Evolutionary conservation across 2,113 vertebrate genomes (phyloP), one percentile per base, ranked within the genome.

Genomic region (Nerophis lumbriciformis): DNA sequence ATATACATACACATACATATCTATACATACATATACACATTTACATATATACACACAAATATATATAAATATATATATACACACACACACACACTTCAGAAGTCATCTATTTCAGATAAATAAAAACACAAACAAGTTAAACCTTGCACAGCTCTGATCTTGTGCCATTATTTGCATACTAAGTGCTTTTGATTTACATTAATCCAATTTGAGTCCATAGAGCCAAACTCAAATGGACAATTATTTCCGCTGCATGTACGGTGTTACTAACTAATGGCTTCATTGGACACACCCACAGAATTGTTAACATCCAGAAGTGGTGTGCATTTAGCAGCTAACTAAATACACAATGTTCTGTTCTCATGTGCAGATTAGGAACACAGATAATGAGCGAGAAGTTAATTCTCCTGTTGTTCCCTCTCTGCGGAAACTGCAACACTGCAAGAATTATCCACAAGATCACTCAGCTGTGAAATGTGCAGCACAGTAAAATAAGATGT

Each of bases 181-280:
- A 50, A 79, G 65, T 59, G 71, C 67, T 70, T 53, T 53, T 56
- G 45, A 70, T 76, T 75, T 60, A 64, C 44, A 77, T 75, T 38
- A 60, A 59, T 61, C 47, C 28, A 52, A 36, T 68, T 65, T 62
- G 54, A 62, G 73, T 73, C 12, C 19, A 58, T 2, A 39, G 14
- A 39, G n/a, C 16, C 36, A 39, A 53, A 38, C 9, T 8, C 15
- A 55, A 45, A 9, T 9, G 39, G 8, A 42, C 39, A 42, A 45
- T 45, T 45, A 45, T 45, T 45, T 12, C 42, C 42, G 11, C 42
- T 45, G 37, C 53, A 38, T 36, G 8, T 37, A 36, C 15, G 36
- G 53, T 28, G 35, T 53, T 13, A 35, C 11, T 21, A 7, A 37
- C 21, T 28, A 16, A 38, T 21, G 8, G 9, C 13, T 49, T 44